A percentile compares a stretch with the other conserved stretches of the same genome.
Conservation (phyloP, 2,888 invertebrate species). For the Ischnura elegans region DNA sequence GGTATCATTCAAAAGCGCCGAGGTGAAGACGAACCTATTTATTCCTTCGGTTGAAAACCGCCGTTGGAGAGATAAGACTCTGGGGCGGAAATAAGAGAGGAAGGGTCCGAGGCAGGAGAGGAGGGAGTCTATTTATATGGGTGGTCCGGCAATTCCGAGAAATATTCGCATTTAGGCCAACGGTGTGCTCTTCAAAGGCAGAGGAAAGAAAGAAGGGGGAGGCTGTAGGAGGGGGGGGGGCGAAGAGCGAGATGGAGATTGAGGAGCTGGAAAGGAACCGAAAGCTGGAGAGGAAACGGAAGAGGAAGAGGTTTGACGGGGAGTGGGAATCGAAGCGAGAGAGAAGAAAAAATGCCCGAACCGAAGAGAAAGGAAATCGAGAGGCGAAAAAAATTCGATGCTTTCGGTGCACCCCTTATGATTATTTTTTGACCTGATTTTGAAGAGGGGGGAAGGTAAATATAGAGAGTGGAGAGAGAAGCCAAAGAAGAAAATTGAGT, state of each 20-base stretch:
- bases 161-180: conserved; percentile 60
- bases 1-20: too few relatives aligned
- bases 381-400: background rate
- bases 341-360: background rate
- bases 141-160: conserved; percentile 59
- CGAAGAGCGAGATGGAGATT: background rate
- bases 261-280: background rate
- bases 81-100: background rate
- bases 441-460: background rate
- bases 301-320: background rate
- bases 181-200: conserved; percentile 47
- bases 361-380: background rate
- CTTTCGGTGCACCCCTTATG: background rate
- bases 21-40: too few relatives aligned
- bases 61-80: background rate
- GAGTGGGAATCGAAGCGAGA: background rate
- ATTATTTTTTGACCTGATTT: background rate
- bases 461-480: background rate
- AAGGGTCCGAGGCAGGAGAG: background rate
- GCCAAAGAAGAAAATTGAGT: background rate
- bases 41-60: too few relatives aligned
- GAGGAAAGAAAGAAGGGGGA: background rate
- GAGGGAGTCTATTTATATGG: conserved; percentile 53
- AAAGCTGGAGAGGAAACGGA: background rate
- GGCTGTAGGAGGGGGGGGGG: background rate